A percentile compares a stretch with the other conserved stretches of the same genome.
Conservation (phyloP, 2,888 invertebrate species). For the Idaea biselata region DNA sequence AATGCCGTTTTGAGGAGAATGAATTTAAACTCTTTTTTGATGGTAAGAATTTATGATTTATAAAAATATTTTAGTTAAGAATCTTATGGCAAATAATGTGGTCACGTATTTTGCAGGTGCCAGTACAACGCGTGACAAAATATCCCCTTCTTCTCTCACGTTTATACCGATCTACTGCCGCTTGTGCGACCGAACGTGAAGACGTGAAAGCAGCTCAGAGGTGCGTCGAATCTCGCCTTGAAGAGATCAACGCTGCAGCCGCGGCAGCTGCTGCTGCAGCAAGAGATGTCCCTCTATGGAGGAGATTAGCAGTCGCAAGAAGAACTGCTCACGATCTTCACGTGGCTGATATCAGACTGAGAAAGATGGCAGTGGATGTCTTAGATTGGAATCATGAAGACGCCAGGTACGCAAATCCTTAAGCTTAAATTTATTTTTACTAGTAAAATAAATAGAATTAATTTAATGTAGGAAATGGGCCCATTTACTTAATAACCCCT, state of each 20-base stretch:
- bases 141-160: conserved; percentile 95
- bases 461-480: neutral
- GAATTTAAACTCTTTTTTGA: conserved; percentile 98
- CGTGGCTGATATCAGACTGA: conserved; percentile 92
- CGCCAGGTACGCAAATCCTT: conserved; percentile 75
- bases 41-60: conserved; percentile 81
- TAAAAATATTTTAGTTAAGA: neutral
- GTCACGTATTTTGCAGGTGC: conserved; percentile 81
- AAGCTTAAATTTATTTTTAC: neutral
- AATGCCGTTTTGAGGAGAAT: conserved; percentile 94
- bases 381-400: conserved; percentile 97
- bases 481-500: neutral
- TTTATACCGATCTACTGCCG: conserved; percentile 93
- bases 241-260: conserved; percentile 96
- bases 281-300: conserved; percentile 92
- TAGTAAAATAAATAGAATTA: neutral
- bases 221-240: conserved; percentile 95
- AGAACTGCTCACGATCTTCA: conserved; percentile 91
- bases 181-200: conserved; percentile 90
- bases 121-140: conserved; percentile 97
- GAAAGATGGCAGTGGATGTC: conserved; percentile 96
- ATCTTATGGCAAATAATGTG: neutral
- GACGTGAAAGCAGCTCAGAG: conserved; percentile 93
- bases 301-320: conserved; percentile 89
- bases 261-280: conserved; percentile 95